Evolutionary conservation across 1,140 invertebrate species (phyloP).

Genomic region (Sipha flava): DNA sequence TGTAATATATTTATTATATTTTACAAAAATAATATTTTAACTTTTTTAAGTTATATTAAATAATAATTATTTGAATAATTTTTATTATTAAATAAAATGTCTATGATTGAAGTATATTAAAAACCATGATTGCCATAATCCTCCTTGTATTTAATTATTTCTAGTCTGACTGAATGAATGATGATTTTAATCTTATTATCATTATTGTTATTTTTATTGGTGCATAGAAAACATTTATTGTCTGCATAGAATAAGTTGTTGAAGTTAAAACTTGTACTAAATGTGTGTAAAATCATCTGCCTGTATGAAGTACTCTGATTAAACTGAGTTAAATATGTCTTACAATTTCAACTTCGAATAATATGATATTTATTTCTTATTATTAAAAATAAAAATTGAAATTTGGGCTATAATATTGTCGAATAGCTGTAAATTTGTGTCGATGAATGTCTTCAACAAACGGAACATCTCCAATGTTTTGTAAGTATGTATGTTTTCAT

Average conservation of each 20-base stretch:
- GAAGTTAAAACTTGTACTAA: background rate
- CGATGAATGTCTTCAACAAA: constrained; percentile 3
- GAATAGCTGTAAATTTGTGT: constrained; percentile 2
- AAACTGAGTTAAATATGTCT: background rate
- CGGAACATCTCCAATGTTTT: constrained; percentile 20
- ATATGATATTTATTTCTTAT: background rate
- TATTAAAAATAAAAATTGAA: background rate
- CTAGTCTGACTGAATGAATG: background rate
- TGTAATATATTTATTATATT: too few species aligned
- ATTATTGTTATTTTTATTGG: background rate
- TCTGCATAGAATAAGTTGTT: background rate
- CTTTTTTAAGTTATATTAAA: background rate
- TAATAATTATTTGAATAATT: background rate
- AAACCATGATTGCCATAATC: constrained; percentile 2
- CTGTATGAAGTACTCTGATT: background rate
- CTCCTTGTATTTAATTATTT: background rate
- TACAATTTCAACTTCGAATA: background rate
- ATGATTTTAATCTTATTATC: too few species aligned
- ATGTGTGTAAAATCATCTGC: background rate
- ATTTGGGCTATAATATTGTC: background rate
- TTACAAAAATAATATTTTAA: too few species aligned
- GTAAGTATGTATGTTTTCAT: constrained; percentile 23
- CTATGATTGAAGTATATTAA: background rate
- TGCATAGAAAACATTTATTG: background rate
- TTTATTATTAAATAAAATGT: background rate